Conservation (phyloP, 2,888 invertebrate genomes). For the Tetheella fluctuosa region DNA sequence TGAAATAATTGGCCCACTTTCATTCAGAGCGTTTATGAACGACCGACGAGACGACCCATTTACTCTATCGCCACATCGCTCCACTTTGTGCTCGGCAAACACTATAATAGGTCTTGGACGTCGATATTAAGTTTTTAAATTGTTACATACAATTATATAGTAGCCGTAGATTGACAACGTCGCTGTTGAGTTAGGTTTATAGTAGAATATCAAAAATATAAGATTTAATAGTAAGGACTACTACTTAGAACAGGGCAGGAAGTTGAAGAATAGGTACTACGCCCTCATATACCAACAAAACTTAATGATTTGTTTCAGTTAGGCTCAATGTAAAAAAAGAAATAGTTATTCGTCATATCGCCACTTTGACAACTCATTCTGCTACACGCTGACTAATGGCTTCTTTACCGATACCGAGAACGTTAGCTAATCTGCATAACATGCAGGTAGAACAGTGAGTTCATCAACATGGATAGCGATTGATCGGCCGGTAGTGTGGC, state of each 20-base stretch:
- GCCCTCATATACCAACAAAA: too few relatives aligned
- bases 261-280: too few relatives aligned
- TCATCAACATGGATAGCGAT: constrained; percentile 61
- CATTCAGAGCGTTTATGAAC: constrained; percentile 64
- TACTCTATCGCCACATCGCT: constrained; percentile 74
- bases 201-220: too few relatives aligned
- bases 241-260: too few relatives aligned
- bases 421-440: constrained; percentile 64
- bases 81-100: constrained; percentile 61
- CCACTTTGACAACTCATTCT: constrained; percentile 16
- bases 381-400: constrained; percentile 30
- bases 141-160: constrained; percentile 5
- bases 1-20: constrained; percentile 68
- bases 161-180: not conserved
- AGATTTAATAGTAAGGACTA: too few relatives aligned
- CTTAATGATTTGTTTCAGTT: too few relatives aligned
- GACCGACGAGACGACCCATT: constrained; percentile 67
- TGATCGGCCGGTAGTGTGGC: constrained; percentile 31
- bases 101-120: constrained; percentile 49
- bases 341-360: constrained; percentile 3
- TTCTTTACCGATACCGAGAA: constrained; percentile 42
- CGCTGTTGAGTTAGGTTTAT: too few relatives aligned
- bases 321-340: not conserved
- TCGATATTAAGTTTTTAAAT: constrained; percentile 28
- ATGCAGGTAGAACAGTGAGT: constrained; percentile 63